Base-by-base conservation (phyloP, 2,113 vertebrate species). In the Carassius gibelio region DNA sequence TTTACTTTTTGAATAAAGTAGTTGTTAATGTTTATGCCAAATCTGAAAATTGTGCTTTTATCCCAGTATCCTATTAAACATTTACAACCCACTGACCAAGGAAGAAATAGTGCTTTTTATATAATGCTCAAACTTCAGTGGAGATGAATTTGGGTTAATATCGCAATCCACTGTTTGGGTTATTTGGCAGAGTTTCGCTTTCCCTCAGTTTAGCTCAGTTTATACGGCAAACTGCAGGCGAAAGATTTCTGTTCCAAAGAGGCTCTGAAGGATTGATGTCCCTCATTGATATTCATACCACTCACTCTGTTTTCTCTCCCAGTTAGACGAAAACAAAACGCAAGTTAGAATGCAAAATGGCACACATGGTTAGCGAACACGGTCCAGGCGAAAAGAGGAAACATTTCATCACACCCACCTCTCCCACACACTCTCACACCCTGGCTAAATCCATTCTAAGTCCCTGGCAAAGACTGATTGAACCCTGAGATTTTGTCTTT, bases 241-340 rank as follows among this genome's bases (percentile, higher is more conserved):
- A 81, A 86, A 80, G 61, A 78, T 76, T 78, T 89, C 85, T 83
- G 86, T 88, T 87, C 76, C 86, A 62, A 74, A 77, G 88, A 80
- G 84, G 50, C 80, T 81, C 82, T 50, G 50, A 81, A 85, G 87
- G 82, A 87, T 85, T 84, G 86, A 87, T 87, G 82, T 79, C 55
- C 57, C 89, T 88, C 81, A 87, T 87, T 87, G 76, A 85, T 84
- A 90, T 90, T 88, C 89, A 88, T 75, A 81, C 38, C 52, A 38
- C 79, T 81, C 57, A 6, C 83, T 83, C 84, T 80, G 55, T 62
- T 76, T 85, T 80, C 86, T 83, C 64, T 68, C 72, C 69, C 75
- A 82, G 75, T 87, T 52, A 77, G 55, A 85, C 69, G 15, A 87
- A 88, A 90, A 85, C 81, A 90, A 88, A 90, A 88, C 57, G 77